Evolutionary conservation across 2,113 vertebrate genomes (phyloP), one percentile per base, ranked within the genome.

Genomic region (Uropsilus gracilis): DNA sequence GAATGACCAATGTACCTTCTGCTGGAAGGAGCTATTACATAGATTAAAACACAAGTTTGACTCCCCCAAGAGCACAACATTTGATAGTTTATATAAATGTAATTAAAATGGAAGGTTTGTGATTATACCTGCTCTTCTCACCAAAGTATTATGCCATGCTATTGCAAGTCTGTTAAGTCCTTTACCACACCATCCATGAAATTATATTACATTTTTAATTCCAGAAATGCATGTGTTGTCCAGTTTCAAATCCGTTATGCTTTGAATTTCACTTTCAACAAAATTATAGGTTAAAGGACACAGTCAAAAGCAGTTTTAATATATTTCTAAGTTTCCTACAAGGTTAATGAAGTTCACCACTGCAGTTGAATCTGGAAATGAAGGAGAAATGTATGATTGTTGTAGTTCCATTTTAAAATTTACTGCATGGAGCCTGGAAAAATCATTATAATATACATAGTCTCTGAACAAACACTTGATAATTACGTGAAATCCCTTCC

Each of bases 281-380:
- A 93, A 95, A 95, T 95, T 64, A 83, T 61, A 88, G 94, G 91
- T 96, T 96, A 97, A 94, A 97, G 61, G 39, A 55, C 89, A 94
- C 39, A 76, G 28, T 94, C 66, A 84, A 92, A 81, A 48, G 80
- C 53, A 88, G 66, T 84, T 87, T 95, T 82, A 93, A 72, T 93
- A 76, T 81, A 96, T 94, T 95, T 94, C 73, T 78, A 50, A 77
- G 71, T 91, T 97, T 94, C 90, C 84, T 95, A 73, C 61, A 95
- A 96, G 95, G 96, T 97, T 97, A 97, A 96, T 97, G 96, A 97
- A 96, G 96, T 94, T 95, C 94, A 93, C n/a, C 69, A 80, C 89
- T 97, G 94, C 78, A 93, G 83, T 26, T 73, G 71, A 76, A 91
- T 86, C 77, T 91, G 34, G 86, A 96, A 96, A 95, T 85, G 80